These are phyloP conservation scores for Venusia cambrica DNA, from an alignment of 2,888 invertebrate genomes.

Conservation along the genomic window DNA sequence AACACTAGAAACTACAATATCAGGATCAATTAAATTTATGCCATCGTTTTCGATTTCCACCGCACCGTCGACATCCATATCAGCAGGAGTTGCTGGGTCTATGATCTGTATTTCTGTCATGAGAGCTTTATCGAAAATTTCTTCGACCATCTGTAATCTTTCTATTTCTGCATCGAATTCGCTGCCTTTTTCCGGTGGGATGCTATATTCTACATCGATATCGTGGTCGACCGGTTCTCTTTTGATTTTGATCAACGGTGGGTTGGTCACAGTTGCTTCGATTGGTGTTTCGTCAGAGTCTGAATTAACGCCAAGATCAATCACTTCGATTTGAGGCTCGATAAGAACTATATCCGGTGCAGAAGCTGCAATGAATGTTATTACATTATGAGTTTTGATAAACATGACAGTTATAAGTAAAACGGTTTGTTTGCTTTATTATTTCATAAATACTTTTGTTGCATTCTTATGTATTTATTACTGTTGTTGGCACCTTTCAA, in stretches of 20 bases:
- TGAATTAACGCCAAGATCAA: constrained; percentile 48
- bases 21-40: neutral
- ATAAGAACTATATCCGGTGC: constrained; percentile 50
- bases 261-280: constrained; percentile 3
- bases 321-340: constrained; percentile 59
- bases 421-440: no score
- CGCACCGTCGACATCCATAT: constrained; percentile 3
- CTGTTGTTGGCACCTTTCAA: no score
- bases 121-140: constrained; percentile 12
- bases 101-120: no score
- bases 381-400: constrained; percentile 1
- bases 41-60: constrained; percentile 1
- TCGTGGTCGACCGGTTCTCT: constrained; percentile 31
- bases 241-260: constrained; percentile 27
- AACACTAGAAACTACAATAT: neutral
- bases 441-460: no score
- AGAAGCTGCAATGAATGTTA: constrained; percentile 36
- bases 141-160: constrained; percentile 19
- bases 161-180: constrained; percentile 24
- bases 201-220: constrained; percentile 15
- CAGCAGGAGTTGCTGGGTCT: constrained; percentile 5
- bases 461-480: no score
- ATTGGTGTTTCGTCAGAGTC: constrained; percentile 33
- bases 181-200: constrained; percentile 13
- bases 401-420: no score